phyloP scores from a whole-genome alignment of 1,140 invertebrate genomes.

The Aphelenchoides avenae region DNA sequence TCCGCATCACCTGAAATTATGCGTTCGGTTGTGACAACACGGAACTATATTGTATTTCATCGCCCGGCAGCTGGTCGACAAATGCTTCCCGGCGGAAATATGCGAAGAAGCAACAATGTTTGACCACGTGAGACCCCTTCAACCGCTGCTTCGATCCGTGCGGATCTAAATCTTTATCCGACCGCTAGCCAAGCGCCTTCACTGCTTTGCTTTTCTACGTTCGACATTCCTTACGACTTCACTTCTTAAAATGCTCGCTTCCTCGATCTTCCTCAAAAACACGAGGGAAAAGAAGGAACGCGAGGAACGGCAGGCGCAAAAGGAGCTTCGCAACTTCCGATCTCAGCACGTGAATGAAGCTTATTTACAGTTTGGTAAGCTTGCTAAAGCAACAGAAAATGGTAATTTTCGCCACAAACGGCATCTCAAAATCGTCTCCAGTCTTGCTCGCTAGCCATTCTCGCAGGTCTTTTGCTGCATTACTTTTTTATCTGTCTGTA shows the following conservation, averaged over 20 bases:
- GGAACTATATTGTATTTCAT: too few species aligned
- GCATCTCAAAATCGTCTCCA: background rate
- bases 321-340: slow-evolving; percentile 8
- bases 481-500: background rate
- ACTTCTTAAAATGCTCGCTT: background rate
- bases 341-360: slow-evolving; percentile 14
- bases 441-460: slow-evolving; percentile 8
- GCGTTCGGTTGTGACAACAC: too few species aligned
- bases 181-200: too few species aligned
- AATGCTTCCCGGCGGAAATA: too few species aligned
- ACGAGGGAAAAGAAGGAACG: slow-evolving; percentile 14
- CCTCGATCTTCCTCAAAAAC: slow-evolving; percentile 17
- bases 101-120: background rate
- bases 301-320: slow-evolving; percentile 1
- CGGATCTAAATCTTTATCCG: too few species aligned
- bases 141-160: background rate
- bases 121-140: background rate
- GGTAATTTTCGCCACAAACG: background rate
- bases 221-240: too few species aligned
- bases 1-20: too few species aligned
- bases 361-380: slow-evolving; percentile 16
- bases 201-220: too few species aligned
- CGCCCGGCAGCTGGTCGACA: too few species aligned
- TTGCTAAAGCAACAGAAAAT: background rate
- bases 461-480: background rate